Evolutionary conservation across 2,888 invertebrate species (phyloP).

Genomic region (Vannuccia rotundouncinata): DNA sequence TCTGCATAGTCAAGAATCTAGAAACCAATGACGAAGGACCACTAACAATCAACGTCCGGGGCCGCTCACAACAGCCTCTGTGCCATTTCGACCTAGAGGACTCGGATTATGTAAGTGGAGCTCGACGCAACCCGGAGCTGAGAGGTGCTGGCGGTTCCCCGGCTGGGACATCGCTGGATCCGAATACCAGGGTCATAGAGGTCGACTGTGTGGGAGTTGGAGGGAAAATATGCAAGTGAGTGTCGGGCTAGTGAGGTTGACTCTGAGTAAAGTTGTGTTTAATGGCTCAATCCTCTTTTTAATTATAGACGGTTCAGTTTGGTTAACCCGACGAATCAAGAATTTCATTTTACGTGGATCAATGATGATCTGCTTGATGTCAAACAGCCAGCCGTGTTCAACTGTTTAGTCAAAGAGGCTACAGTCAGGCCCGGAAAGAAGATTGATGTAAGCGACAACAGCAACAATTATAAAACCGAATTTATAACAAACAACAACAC

Average conservation of each 20-base stretch:
- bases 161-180: constrained; percentile 54
- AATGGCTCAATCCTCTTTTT: no score
- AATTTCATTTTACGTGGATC: constrained; percentile 63
- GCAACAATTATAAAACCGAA: no score
- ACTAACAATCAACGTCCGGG: constrained; percentile 58
- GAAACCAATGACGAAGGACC: constrained; percentile 46
- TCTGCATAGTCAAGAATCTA: constrained; percentile 48
- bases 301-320: constrained; percentile 62
- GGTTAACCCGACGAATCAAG: constrained; percentile 64
- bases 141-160: constrained; percentile 51
- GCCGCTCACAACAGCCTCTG: constrained; percentile 64
- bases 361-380: constrained; percentile 59
- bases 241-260: no score
- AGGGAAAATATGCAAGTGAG: constrained; percentile 47
- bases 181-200: constrained; percentile 63
- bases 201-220: constrained; percentile 65
- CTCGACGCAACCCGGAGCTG: constrained; percentile 53
- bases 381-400: constrained; percentile 59
- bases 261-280: no score
- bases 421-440: constrained; percentile 62
- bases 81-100: constrained; percentile 67
- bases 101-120: constrained; percentile 62
- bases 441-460: constrained; percentile 55
- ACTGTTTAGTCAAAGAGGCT: constrained; percentile 63
- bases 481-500: no score